Conservation (phyloP, 2,113 vertebrate species). For the Stegostoma tigrinum region DNA sequence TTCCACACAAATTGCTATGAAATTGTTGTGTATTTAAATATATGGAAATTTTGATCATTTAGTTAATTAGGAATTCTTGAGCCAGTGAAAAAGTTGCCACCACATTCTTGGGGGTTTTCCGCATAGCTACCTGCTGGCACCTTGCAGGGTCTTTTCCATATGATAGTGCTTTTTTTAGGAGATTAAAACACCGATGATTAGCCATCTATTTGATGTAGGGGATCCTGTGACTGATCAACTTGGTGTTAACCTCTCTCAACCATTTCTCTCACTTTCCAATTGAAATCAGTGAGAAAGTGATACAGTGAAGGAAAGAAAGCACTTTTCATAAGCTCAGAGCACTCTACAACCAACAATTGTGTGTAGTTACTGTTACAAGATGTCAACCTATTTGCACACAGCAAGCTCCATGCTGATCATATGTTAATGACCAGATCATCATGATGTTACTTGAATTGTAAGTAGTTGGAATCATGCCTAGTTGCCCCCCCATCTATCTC, state of each 20-base stretch:
- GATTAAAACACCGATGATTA: not conserved
- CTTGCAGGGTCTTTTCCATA: not conserved
- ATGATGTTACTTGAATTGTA: too few relatives aligned
- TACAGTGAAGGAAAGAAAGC: not conserved
- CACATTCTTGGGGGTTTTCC: not conserved
- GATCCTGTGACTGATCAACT: not conserved
- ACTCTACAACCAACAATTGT: not conserved
- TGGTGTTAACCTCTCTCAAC: not conserved
- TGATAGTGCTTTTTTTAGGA: not conserved
- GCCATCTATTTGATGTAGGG: too few relatives aligned
- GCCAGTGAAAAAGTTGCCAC: not conserved
- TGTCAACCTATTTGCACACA: not conserved
- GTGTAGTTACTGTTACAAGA: too few relatives aligned
- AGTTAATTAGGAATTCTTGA: not conserved
- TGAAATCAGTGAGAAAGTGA: not conserved
- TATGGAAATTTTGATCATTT: not conserved
- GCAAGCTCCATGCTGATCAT: not conserved
- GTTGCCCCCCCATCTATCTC: not conserved
- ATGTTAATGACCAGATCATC: not conserved
- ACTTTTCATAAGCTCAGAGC: not conserved
- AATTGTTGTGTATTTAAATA: not conserved
- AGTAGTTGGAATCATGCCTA: too few relatives aligned
- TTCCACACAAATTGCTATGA: not conserved
- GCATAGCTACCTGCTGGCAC: not conserved
- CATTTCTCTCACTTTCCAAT: not conserved